Evolutionary conservation across 2,113 vertebrate genomes (phyloP).

Genomic region (Campylomormyrus tamandua): DNA sequence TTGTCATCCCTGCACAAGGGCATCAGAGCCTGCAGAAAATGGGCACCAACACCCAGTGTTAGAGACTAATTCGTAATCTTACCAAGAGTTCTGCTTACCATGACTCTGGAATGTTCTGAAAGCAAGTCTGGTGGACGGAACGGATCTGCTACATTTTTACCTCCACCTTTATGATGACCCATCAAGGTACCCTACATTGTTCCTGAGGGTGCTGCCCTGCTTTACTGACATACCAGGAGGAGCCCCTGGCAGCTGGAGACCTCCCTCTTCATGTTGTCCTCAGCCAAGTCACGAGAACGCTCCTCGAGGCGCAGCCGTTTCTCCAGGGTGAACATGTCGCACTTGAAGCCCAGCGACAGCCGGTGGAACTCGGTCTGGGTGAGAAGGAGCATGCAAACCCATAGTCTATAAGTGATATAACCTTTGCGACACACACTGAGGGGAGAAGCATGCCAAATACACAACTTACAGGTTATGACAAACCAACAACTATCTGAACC

Average conservation of each 20-base stretch:
- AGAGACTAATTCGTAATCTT: not conserved
- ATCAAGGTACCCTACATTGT: not conserved
- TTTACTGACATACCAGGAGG: constrained; percentile 64
- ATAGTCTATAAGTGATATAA: not conserved
- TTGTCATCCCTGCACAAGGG: constrained; percentile 84
- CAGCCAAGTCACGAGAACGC: constrained; percentile 83
- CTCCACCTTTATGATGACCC: not conserved
- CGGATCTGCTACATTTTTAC: not conserved
- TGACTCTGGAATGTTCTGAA: not conserved
- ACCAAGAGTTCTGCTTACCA: not conserved
- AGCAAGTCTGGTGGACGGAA: not conserved
- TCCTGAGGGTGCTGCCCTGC: too few species aligned
- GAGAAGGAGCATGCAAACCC: not conserved
- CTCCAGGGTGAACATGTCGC: constrained; percentile 91
- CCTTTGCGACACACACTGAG: not conserved
- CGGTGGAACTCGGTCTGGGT: constrained; percentile 85
- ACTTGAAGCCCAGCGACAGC: constrained; percentile 88
- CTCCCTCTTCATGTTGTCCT: constrained; percentile 86
- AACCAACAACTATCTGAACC: not conserved
- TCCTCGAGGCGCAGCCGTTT: constrained; percentile 87
- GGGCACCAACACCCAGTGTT: not conserved
- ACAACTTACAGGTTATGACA: not conserved
- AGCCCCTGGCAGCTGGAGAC: constrained; percentile 79
- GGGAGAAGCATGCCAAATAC: not conserved
- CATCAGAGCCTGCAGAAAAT: constrained; percentile 62